A percentile compares a stretch with the other conserved stretches of the same genome.
Conservation (phyloP, 2,888 invertebrate genomes). For the Lissonota sp. region DNA sequence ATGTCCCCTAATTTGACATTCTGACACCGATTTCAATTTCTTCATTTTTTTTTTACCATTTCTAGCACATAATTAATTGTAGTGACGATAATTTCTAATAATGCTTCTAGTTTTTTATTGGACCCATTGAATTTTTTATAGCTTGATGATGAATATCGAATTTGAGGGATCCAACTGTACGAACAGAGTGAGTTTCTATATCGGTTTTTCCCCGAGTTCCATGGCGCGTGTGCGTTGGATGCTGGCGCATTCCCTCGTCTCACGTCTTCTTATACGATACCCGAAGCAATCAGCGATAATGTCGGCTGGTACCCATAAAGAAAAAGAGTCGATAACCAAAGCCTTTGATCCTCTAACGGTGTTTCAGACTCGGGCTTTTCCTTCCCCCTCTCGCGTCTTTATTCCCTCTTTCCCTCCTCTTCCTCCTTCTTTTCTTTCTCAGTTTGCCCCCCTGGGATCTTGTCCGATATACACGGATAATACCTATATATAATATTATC, state of each 20-base stretch:
- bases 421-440: conserved; percentile 29
- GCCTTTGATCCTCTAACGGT: conserved; percentile 69
- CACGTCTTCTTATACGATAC: conserved; percentile 61
- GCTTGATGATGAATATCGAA: no score
- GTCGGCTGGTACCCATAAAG: conserved; percentile 68
- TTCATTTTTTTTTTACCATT: no score
- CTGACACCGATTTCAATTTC: no score
- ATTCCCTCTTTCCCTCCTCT: conserved; percentile 3
- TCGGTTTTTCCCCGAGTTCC: conserved; percentile 24
- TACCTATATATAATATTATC: conserved; percentile 11
- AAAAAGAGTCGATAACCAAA: conserved; percentile 69
- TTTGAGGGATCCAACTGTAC: no score
- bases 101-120: no score
- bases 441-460: not conserved
- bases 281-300: conserved; percentile 69
- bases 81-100: no score
- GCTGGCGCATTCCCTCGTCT: conserved; percentile 26
- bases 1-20: no score
- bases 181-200: conserved; percentile 24
- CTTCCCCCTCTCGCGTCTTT: conserved; percentile 13
- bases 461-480: not conserved
- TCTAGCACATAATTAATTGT: no score
- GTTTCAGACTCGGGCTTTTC: conserved; percentile 55
- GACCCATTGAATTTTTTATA: no score
- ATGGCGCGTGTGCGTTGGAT: not conserved